Evolutionary conservation across 1,140 invertebrate species (phyloP), one percentile per base, ranked within the genome.

Genomic region (Dinothrombium tinctorium): DNA sequence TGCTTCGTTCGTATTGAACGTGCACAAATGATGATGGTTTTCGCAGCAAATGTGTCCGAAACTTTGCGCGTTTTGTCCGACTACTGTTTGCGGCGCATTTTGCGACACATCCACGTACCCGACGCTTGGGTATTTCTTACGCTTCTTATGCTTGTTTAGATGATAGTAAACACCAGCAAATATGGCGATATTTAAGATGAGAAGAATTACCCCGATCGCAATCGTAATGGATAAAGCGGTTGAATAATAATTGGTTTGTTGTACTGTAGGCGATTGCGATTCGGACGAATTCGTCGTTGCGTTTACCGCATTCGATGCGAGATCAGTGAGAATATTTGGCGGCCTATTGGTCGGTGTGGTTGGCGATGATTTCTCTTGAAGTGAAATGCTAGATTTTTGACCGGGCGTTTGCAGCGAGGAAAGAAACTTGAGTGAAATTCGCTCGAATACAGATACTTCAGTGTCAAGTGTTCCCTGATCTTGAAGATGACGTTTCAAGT

Each of bases 131-230:
- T 19, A 14, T 17, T 36, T 21, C 17, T 36, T 21, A 1, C 23
- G 19, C 12, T 15, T 17, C 12, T n/a, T 7, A 9, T 36, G 17
- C 19, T 36, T 36, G n/a, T 36, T 36, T 22, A 36, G 12, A 21
- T 36, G 23, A 21, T 36, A 36, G n/a, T 36, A 36, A 7, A 36
- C 33, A 21, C 12, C 82, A 29, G 80, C 80, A 53, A 90, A 89
- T 37, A 92, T 84, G 2, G 90, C 64, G 8, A 90, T 71, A 56
- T 94, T 94, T 2, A 92, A 65, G 9, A 90, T 65, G 4, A 94
- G 64, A 6, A 87, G 65, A 31, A 78, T 72, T 53, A 78, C 82
- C 0, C 86, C 86, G 2, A 92, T 77, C 1, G 79, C 80, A 37
- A 90, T 80, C 0, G 83, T 89, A 3, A 90, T 74, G 11, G 76